Evolutionary conservation across 2,888 invertebrate genomes (phyloP).

Genomic region (Limnephilus marmoratus): DNA sequence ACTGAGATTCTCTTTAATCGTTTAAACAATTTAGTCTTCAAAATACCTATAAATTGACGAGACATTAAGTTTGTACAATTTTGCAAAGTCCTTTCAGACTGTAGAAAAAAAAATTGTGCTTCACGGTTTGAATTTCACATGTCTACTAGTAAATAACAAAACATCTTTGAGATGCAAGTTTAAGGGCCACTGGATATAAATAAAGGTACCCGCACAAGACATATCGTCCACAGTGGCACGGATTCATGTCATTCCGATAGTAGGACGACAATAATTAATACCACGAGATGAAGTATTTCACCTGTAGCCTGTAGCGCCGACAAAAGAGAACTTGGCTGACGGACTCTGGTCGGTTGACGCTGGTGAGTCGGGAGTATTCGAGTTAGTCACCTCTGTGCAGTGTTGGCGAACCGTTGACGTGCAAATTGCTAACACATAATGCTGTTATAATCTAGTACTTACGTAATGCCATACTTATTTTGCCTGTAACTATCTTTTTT

Average conservation of each 20-base stretch:
- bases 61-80: too few species aligned
- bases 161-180: background rate
- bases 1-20: too few species aligned
- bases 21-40: too few species aligned
- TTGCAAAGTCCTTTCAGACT: too few species aligned
- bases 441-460: background rate
- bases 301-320: slow-evolving; percentile 23
- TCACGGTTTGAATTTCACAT: too few species aligned
- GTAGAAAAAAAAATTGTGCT: too few species aligned
- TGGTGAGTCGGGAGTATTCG: background rate
- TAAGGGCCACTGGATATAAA: background rate
- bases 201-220: slow-evolving; percentile 32
- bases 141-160: too few species aligned
- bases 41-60: too few species aligned
- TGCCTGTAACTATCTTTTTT: background rate
- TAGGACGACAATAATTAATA: slow-evolving; percentile 58
- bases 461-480: background rate
- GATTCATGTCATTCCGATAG: slow-evolving; percentile 59
- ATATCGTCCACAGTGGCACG: slow-evolving; percentile 40
- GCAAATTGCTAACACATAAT: background rate
- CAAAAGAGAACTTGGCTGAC: slow-evolving; percentile 19
- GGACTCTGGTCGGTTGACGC: background rate
- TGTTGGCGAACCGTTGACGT: background rate
- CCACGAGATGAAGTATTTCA: slow-evolving; percentile 30
- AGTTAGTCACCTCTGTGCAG: background rate